phyloP scores from a whole-genome alignment of 2,113 vertebrate genomes.

The Ramphastos sulfuratus region DNA sequence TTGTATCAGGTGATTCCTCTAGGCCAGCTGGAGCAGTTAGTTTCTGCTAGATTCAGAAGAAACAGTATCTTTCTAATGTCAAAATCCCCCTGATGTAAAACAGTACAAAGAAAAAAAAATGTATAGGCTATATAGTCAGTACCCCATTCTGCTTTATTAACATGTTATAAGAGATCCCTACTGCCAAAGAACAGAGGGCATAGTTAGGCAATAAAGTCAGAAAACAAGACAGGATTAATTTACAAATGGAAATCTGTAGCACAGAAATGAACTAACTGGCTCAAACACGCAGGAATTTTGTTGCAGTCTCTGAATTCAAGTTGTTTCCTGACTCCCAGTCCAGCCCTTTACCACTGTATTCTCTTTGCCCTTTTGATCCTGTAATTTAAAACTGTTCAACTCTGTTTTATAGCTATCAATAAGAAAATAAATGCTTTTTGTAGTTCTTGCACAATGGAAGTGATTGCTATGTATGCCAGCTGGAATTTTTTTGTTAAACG shows the following conservation, averaged over 20 bases:
- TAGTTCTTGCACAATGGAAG: neutral
- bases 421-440: neutral
- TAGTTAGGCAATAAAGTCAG: neutral
- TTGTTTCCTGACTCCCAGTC: neutral
- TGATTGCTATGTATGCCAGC: neutral
- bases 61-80: neutral
- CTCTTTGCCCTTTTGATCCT: neutral
- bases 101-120: neutral
- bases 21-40: neutral
- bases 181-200: neutral
- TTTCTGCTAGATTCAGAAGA: neutral
- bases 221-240: neutral
- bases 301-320: neutral
- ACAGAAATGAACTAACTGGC: neutral
- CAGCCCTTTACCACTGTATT: neutral
- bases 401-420: neutral
- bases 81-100: neutral
- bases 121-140: neutral
- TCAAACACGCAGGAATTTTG: neutral
- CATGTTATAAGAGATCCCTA: neutral
- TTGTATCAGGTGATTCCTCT: neutral
- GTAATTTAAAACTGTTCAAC: neutral
- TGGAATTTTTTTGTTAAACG: neutral
- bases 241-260: neutral
- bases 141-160: neutral